Base-by-base conservation (phyloP, 2,888 invertebrate genomes). In the Priocnemis perturbator region DNA sequence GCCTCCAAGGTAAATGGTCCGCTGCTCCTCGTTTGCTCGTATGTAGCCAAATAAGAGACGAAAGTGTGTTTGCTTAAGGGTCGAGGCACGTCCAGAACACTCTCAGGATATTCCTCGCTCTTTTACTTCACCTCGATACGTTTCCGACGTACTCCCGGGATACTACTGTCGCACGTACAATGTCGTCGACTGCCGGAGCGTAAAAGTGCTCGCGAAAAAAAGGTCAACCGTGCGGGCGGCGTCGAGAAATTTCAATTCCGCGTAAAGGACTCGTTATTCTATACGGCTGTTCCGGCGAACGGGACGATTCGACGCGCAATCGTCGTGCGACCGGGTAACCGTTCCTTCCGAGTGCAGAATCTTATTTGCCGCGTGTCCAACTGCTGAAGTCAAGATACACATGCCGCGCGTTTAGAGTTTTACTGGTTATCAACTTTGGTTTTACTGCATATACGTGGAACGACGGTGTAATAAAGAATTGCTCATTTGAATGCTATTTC, bases 61-160 rank as follows among this genome's bases (percentile, higher is more conserved):
- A 63, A 69, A 73, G 71, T 64, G 68, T 85, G 81, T 85, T 85
- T 85, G 74, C 71, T 84, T 78, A 79, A 78, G 81, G 70, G 76
- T 72, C 74, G 67, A 77, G 73, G 79, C 85, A 85, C 85, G 83
- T 83, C 62, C 79, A 66, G 74, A 67, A 70, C 53, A 61, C 62
- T 59, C 62, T 64, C 63, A 64, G 60, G 61, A 67, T 66, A 57
- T 53, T 60, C 52, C 52, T 17, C 48, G 48, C 50, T 65, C 69
- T 59, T 70, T 61, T 53, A 60, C 70, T 60, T 58, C 26, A n/a
- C 58, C 62, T 67, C 70, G 71, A 64, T 73, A 73, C 69, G 62
- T 66, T 37, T 64, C 79, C 69, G 58, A 71, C 69, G 70, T 52
- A 59, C 58, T 64, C 57, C 55, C 44, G 57, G 23, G 15, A 19